Evolutionary conservation across 1,140 invertebrate species (phyloP).

Genomic region (Propsilocerus akamusi): DNA sequence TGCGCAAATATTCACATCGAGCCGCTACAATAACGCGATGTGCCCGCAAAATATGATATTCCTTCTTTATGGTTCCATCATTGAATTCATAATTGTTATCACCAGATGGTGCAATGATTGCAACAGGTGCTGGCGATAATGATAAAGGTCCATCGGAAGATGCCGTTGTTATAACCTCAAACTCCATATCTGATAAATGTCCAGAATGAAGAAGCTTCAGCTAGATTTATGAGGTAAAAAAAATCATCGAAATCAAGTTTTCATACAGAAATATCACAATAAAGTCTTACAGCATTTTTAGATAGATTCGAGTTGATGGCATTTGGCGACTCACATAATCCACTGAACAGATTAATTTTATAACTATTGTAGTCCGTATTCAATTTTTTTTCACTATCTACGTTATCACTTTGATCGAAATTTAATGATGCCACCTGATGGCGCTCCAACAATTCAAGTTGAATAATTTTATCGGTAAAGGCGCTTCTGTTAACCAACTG

Average conservation of each 20-base stretch:
- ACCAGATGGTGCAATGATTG: background rate
- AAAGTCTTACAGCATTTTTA: slow-evolving; percentile 29
- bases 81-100: background rate
- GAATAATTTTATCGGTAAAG: slow-evolving; percentile 33
- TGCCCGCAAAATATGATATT: slow-evolving; percentile 26
- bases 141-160: background rate
- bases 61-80: slow-evolving; percentile 8
- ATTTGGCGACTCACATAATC: slow-evolving; percentile 36
- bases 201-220: slow-evolving; percentile 26
- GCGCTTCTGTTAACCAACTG: slow-evolving; percentile 37
- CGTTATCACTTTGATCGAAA: slow-evolving; percentile 11
- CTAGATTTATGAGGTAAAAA: background rate
- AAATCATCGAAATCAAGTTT: background rate
- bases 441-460: slow-evolving; percentile 29
- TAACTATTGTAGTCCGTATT: slow-evolving; percentile 17
- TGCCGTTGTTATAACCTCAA: slow-evolving; percentile 29
- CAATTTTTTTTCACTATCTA: slow-evolving; percentile 14
- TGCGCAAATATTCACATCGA: slow-evolving; percentile 47
- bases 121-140: background rate
- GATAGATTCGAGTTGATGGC: slow-evolving; percentile 34
- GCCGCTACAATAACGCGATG: slow-evolving; percentile 47
- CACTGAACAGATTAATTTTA: slow-evolving; percentile 37
- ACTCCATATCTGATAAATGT: slow-evolving; percentile 39
- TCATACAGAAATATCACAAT: background rate
- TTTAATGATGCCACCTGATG: slow-evolving; percentile 8